A percentile compares a stretch with the other conserved stretches of the same genome.
Conservation (phyloP, 2,797 vertebrate species). For the Florisuga fusca region DNA sequence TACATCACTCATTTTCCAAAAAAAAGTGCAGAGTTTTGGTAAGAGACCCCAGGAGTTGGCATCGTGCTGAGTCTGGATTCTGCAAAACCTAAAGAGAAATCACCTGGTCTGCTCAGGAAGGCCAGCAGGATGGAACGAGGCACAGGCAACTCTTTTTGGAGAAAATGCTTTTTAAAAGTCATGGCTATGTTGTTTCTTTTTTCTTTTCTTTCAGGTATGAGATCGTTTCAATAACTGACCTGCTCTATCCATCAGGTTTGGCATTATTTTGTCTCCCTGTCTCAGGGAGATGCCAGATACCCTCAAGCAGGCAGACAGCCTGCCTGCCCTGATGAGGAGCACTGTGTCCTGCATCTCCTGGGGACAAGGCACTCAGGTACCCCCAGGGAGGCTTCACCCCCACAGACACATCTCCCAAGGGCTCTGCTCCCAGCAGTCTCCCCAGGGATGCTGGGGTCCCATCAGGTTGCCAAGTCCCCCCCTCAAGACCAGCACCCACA, state of each 20-base stretch:
- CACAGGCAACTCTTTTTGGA: neutral
- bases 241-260: neutral
- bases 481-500: neutral
- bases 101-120: neutral
- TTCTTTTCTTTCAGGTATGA: neutral
- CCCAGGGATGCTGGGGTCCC: neutral
- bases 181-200: neutral
- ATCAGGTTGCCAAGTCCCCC: neutral
- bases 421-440: neutral
- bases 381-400: no score
- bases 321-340: neutral
- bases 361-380: accelerated
- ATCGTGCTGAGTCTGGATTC: neutral
- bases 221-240: neutral
- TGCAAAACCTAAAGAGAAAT: neutral
- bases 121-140: neutral
- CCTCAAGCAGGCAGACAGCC: neutral
- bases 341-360: no score
- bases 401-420: neutral
- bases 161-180: neutral
- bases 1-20: neutral
- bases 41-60: neutral
- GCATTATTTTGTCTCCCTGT: neutral
- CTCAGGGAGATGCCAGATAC: neutral
- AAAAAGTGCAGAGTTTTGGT: neutral